phyloP scores from a whole-genome alignment of 2,888 invertebrate genomes.

The Parasteatoda lunata region DNA sequence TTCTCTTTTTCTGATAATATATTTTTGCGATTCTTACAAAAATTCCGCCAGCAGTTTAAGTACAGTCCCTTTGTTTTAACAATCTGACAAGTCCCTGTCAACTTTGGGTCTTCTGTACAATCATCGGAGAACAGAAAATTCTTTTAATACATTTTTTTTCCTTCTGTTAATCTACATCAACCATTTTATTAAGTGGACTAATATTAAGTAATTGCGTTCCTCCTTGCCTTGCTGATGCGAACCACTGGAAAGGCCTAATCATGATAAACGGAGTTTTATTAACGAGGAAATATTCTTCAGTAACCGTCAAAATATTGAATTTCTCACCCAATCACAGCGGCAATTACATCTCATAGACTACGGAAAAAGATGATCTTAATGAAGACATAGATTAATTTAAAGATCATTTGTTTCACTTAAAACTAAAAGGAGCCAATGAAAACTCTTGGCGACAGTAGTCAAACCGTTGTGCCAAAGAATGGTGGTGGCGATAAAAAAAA shows the following conservation, averaged over 20 bases:
- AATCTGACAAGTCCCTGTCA: conserved; percentile 60
- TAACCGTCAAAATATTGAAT: conserved; percentile 63
- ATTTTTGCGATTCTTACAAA: neutral
- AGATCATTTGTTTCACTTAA: conserved; percentile 65
- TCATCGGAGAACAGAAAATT: conserved; percentile 32
- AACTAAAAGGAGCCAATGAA: conserved; percentile 37
- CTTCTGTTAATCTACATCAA: conserved; percentile 20
- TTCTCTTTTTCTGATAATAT: neutral
- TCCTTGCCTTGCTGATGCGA: conserved; percentile 18
- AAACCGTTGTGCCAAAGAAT: conserved; percentile 37
- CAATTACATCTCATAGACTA: conserved; percentile 49
- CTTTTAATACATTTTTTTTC: conserved; percentile 22
- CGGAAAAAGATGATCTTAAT: conserved; percentile 62
- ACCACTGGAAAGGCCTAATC: conserved; percentile 48
- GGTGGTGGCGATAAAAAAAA: conserved; percentile 26
- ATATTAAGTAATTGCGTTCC: conserved; percentile 64
- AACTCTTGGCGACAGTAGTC: conserved; percentile 47
- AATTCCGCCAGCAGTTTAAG: conserved; percentile 6
- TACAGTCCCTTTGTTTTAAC: neutral
- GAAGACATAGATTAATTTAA: conserved; percentile 68
- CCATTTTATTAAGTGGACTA: conserved; percentile 64
- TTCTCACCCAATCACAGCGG: conserved; percentile 59
- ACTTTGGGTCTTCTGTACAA: conserved; percentile 46
- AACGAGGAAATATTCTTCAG: conserved; percentile 67
- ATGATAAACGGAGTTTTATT: conserved; percentile 63